Evolutionary conservation across 2,888 invertebrate species (phyloP), one percentile per base, ranked within the genome.

Genomic region (Serrognathus titanus): DNA sequence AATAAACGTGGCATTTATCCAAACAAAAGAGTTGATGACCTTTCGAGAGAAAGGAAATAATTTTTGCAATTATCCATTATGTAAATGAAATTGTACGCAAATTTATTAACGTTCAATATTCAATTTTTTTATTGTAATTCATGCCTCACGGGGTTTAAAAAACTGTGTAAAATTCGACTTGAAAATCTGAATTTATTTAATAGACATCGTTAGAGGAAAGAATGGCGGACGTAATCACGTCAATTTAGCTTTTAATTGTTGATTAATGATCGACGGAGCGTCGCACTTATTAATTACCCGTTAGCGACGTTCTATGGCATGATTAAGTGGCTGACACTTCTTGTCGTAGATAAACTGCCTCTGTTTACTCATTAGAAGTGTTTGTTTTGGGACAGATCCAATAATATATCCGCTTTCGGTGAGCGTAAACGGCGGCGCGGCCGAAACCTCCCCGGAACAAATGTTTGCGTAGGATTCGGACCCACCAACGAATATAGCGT

Each of bases 271-370:
- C 58, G 47, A 38, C 62, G 62, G 63, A 66, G 70, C 68, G 71
- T 70, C 71, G 67, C 69, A 70, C 72, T 73, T 74, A 73, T 73
- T 74, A 74, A 74, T 73, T 73, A 73, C 66, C 66, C 67, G 66
- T 69, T 66, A 64, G 71, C 68, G 67, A 68, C 69, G 68, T 66
- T 70, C 70, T 68, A 70, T 69, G 64, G 66, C 66, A 72, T 71
- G 72, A 73, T 73, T 72, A 72, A 72, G 69, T 70, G 66, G 66
- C 66, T 68, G 70, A 68, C 69, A 66, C 68, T 69, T 66, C 65
- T 67, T 67, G 68, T 67, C 70, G 64, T 63, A 68, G 70, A 71
- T 69, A 70, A 69, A 70, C 70, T 69, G 63, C 60, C 62, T 66
- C 65, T 73, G 71, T 72, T 70, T 73, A 71, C 70, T 73, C 71